Conservation (phyloP, 1,140 invertebrate genomes). For the Drosophila persimilis region DNA sequence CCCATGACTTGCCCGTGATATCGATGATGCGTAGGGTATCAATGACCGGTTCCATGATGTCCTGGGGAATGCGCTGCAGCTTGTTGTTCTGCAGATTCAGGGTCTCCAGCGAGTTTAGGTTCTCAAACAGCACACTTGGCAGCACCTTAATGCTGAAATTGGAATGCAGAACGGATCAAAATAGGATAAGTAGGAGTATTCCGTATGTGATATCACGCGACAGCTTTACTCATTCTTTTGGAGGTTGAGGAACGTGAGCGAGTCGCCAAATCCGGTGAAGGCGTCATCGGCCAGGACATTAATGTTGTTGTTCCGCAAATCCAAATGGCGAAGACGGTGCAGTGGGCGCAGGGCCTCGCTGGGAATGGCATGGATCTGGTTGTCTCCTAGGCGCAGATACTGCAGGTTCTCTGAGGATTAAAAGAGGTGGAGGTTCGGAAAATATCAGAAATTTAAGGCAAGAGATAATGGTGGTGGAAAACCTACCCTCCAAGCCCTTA, state of each 20-base stretch:
- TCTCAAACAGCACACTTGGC: slow-evolving; percentile 91
- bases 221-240: slow-evolving; percentile 93
- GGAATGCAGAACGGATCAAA: background rate
- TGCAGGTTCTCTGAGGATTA: slow-evolving; percentile 90
- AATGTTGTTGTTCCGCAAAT: slow-evolving; percentile 94
- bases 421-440: background rate
- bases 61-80: slow-evolving; percentile 90
- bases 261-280: slow-evolving; percentile 95
- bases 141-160: slow-evolving; percentile 89
- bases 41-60: slow-evolving; percentile 94
- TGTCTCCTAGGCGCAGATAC: slow-evolving; percentile 93
- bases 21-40: slow-evolving; percentile 93
- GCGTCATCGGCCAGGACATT: slow-evolving; percentile 91
- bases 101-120: slow-evolving; percentile 94
- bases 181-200: slow-evolving; percentile 8
- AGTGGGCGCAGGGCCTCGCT: slow-evolving; percentile 91
- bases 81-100: slow-evolving; percentile 95
- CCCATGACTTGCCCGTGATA: slow-evolving; percentile 88
- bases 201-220: slow-evolving; percentile 17
- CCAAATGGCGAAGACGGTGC: slow-evolving; percentile 93
- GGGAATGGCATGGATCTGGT: slow-evolving; percentile 92
- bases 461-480: background rate
- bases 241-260: slow-evolving; percentile 94
- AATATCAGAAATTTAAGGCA: background rate
- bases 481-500: slow-evolving; percentile 90